Percentiles rank a stretch among this genome's conserved stretches.
Evolutionary conservation across 2,888 invertebrate species (phyloP).

Genomic region (Microchrysa polita): DNA sequence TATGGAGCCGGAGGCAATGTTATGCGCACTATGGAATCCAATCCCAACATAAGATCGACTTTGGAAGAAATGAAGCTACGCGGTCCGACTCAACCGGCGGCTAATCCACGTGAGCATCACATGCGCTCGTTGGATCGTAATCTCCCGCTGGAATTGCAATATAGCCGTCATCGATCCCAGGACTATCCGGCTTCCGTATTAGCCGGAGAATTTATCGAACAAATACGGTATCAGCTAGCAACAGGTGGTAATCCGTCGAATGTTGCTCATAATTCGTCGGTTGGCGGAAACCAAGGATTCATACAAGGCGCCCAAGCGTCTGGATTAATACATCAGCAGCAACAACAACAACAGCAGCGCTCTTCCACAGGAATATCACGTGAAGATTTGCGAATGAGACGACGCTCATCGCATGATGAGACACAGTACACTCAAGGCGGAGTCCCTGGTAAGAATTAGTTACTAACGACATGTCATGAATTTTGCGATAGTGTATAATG

Average conservation of each 20-base stretch:
- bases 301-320: conserved; percentile 53
- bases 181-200: conserved; percentile 46
- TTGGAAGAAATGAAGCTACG: conserved; percentile 51
- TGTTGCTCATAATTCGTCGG: conserved; percentile 3
- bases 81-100: conserved; percentile 41
- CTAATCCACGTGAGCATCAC: conserved; percentile 61
- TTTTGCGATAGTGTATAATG: background rate
- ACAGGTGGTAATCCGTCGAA: conserved; percentile 53
- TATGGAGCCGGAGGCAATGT: conserved; percentile 38
- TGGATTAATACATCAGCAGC: conserved; percentile 40
- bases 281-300: conserved; percentile 51
- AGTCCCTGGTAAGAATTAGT: conserved; percentile 58
- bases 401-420: conserved; percentile 65
- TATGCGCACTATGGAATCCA: conserved; percentile 52
- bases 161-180: conserved; percentile 63
- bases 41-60: conserved; percentile 51
- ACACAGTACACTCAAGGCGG: conserved; percentile 61
- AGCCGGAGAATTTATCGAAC: conserved; percentile 63
- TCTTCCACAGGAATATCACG: conserved; percentile 58
- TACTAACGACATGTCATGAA: background rate
- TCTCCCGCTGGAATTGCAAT: conserved; percentile 63
- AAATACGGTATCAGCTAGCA: conserved; percentile 61
- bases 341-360: conserved; percentile 42
- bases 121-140: conserved; percentile 65
- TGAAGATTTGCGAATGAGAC: conserved; percentile 63